Percentiles rank a stretch among this genome's conserved stretches.
Conservation (phyloP, 2,888 invertebrate genomes). For the Coelopa pilipes region DNA sequence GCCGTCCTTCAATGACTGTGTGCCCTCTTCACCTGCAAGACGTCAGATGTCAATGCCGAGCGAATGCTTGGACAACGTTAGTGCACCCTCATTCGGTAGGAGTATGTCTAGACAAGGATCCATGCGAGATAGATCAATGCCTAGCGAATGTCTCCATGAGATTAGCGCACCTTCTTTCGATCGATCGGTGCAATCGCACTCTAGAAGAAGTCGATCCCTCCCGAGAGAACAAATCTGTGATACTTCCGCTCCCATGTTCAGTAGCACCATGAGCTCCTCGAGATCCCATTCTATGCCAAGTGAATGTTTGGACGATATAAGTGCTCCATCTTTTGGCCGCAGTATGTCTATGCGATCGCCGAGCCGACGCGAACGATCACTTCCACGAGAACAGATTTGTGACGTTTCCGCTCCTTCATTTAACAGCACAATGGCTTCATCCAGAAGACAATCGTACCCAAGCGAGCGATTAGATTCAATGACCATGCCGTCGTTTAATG, state of each 20-base stretch:
- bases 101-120: constrained; percentile 11
- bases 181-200: neutral
- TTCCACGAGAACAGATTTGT: constrained; percentile 14
- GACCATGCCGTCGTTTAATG: neutral
- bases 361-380: constrained; percentile 2
- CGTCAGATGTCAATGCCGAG: constrained; percentile 2
- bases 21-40: neutral
- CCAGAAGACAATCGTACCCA: neutral
- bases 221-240: constrained; percentile 25
- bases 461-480: neutral
- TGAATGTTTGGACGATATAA: constrained; percentile 37
- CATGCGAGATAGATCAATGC: neutral
- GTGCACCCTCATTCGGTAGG: constrained; percentile 23
- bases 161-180: constrained; percentile 22
- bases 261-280: neutral
- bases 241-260: constrained; percentile 25
- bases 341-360: neutral
- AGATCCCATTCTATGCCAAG: constrained; percentile 12
- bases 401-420: constrained; percentile 31
- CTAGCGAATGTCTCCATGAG: constrained; percentile 16
- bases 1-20: constrained; percentile 26
- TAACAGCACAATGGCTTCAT: neutral
- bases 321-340: constrained; percentile 24
- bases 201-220: neutral
- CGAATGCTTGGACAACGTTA: constrained; percentile 37